These are phyloP conservation scores for Ctenicera cuprea DNA, from an alignment of 2,888 invertebrate species.

Conservation along the genomic window DNA sequence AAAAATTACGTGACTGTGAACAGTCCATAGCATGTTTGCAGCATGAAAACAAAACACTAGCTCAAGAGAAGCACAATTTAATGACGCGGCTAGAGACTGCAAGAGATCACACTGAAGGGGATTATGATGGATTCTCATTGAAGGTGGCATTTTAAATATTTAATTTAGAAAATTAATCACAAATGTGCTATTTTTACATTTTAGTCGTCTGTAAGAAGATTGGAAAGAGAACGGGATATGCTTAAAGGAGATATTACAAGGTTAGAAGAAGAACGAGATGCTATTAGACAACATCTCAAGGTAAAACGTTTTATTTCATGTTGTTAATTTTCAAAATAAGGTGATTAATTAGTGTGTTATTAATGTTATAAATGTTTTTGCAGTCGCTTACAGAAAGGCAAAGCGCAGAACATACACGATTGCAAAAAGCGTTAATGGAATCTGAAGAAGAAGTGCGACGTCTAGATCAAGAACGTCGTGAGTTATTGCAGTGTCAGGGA, in stretches of 20 bases:
- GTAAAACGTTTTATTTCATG: conserved; percentile 62
- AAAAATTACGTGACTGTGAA: conserved; percentile 55
- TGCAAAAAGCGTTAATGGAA: conserved; percentile 73
- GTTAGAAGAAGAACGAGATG: conserved; percentile 77
- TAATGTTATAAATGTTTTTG: conserved; percentile 43
- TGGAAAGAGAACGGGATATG: conserved; percentile 75
- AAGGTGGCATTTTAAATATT: conserved; percentile 58
- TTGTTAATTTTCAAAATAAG: no score
- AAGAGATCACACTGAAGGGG: conserved; percentile 58
- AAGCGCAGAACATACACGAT: conserved; percentile 72
- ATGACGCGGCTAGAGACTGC: conserved; percentile 69
- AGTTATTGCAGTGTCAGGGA: conserved; percentile 74
- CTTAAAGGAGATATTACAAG: conserved; percentile 75
- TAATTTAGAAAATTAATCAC: conserved; percentile 18
- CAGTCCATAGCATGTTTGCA: conserved; percentile 69
- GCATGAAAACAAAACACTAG: conserved; percentile 71
- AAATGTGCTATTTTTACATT: conserved; percentile 36
- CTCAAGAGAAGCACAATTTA: conserved; percentile 71
- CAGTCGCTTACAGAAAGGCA: conserved; percentile 71
- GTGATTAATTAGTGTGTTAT: no score
- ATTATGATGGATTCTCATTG: conserved; percentile 60
- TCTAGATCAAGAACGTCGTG: conserved; percentile 76
- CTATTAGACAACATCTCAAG: conserved; percentile 76
- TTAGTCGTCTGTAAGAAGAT: conserved; percentile 70
- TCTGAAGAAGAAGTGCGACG: conserved; percentile 73